Conservation (phyloP, 2,797 vertebrate species). For the Tokudaia muenninki region DNA sequence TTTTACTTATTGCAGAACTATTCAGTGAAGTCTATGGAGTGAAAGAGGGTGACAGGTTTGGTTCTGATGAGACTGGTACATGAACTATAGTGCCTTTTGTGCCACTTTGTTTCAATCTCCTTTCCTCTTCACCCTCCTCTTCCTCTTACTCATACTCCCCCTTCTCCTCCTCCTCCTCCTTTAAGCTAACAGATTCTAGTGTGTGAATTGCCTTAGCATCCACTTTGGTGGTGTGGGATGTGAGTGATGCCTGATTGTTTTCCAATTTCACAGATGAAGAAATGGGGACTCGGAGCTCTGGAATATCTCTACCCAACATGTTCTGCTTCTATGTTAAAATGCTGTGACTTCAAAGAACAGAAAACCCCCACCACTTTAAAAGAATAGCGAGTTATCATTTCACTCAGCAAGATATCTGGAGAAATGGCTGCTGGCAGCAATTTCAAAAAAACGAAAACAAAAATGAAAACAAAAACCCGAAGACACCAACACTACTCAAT, state of each 20-base stretch:
- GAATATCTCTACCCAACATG: background rate
- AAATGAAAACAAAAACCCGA: background rate
- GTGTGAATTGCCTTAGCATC: background rate
- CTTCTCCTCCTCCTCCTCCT: background rate
- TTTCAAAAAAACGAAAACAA: background rate
- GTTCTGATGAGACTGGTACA: background rate
- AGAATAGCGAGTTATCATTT: background rate
- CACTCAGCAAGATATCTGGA: background rate
- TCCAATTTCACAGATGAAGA: constrained; percentile 38
- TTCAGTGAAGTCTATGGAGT: constrained; percentile 70
- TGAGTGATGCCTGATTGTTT: background rate
- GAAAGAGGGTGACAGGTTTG: constrained; percentile 74
- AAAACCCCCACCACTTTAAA: background rate
- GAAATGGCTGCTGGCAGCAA: background rate
- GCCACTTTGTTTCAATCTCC: background rate
- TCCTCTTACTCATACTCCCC: background rate
- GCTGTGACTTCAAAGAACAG: background rate
- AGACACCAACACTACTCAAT: background rate
- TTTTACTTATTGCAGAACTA: constrained; percentile 61
- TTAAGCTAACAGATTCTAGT: background rate
- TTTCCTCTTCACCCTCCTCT: background rate
- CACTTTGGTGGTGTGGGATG: background rate
- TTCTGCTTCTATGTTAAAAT: background rate
- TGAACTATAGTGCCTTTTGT: background rate
- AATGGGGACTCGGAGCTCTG: background rate